These are phyloP conservation scores for Sesia bembeciformis DNA, from an alignment of 2,888 invertebrate genomes.

Conservation along the genomic window DNA sequence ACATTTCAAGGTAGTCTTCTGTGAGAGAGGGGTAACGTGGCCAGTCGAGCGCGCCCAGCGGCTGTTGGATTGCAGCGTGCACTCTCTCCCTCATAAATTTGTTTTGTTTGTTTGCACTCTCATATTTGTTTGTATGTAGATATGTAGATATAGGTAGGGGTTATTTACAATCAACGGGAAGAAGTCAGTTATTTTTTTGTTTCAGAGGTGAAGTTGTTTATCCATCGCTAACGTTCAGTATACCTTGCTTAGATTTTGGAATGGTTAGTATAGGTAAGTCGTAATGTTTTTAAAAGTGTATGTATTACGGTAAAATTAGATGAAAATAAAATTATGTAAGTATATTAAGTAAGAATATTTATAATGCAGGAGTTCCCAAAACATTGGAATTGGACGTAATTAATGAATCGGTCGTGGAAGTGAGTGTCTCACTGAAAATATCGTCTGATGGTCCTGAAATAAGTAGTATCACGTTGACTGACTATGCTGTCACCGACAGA, in stretches of 20 bases:
- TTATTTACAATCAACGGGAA: no score
- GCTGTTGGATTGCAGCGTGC: no score
- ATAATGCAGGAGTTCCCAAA: conserved; percentile 56
- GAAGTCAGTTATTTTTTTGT: conserved; percentile 8
- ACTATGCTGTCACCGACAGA: conserved; percentile 49
- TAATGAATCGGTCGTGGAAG: conserved; percentile 72
- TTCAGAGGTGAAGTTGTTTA: conserved; percentile 76
- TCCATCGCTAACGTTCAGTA: conserved; percentile 72
- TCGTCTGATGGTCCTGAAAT: conserved; percentile 70
- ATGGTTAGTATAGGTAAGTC: conserved; percentile 70
- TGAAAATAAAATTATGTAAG: background rate
- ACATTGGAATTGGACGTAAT: conserved; percentile 57
- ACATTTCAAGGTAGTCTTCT: no score
- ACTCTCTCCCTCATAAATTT: no score
- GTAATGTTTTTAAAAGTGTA: background rate
- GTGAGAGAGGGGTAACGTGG: no score
- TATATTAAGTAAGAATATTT: background rate
- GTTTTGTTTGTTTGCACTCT: no score
- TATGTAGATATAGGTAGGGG: no score
- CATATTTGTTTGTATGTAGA: no score
- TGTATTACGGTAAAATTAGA: no score
- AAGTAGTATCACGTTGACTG: conserved; percentile 56
- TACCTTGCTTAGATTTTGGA: conserved; percentile 72
- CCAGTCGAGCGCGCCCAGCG: no score
- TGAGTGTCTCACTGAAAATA: conserved; percentile 62